Base-by-base conservation (phyloP, 2,797 vertebrate species). In the Poeciliopsis turneri region DNA sequence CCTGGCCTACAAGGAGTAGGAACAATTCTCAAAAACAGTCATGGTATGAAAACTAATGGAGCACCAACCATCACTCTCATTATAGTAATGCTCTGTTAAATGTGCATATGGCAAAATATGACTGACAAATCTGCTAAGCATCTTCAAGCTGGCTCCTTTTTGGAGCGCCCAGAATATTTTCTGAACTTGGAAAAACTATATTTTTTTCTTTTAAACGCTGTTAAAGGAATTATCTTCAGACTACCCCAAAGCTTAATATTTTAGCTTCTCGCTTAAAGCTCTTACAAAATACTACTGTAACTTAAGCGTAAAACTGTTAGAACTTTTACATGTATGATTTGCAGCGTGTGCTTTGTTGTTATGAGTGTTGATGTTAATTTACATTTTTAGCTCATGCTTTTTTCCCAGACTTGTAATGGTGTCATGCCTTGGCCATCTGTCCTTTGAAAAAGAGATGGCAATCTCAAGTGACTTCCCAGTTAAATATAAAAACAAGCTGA, bases 401-500 rank as follows among this genome's bases (percentile, higher is more conserved):
- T 6, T 33, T 33, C 30, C 12, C 13, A 25, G 12, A 43, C 23
- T 41, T 41, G 66, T 45, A n/a, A 70, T 45, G 25, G 7, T 70
- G 41, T 45, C 68, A n/a, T 70, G 68, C 12, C 41, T 70, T 70
- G 25, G 25, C 68, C 41, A 70, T n/a, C 39, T 45, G 25, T 70
- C 41, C 41, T 45, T 45, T 70, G 23, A 70, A 70, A 70, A n/a
- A 43, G 13, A 70, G 5, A 45, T 70, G 23, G 41, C n/a, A n/a
- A 70, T 70, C 25, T 45, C 68, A n/a, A 70, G 25, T 13, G 68
- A 45, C 68, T 45, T n/a, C 41, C 68, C 15, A 12, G 25, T 45
- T 70, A 45, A 45, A 70, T 70, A 45, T 43, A 28, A 45, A 70
- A 43, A 69, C 41, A 70, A 69, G 39, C 66, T 69, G 36, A 43